Evolutionary conservation across 2,888 invertebrate species (phyloP).

Genomic region (Digitonthophagus gazella): DNA sequence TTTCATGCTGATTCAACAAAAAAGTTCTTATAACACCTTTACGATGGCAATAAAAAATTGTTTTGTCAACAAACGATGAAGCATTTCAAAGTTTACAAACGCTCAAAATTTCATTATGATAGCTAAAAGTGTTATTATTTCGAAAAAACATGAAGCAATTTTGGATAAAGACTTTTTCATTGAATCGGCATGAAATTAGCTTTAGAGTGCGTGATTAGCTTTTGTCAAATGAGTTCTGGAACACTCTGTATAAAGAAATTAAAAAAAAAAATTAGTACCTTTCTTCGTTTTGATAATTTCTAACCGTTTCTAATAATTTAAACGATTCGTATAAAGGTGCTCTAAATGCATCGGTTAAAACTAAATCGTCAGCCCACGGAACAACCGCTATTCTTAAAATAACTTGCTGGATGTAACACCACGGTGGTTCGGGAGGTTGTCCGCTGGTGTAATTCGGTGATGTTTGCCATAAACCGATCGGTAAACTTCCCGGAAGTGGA

Average conservation of each 20-base stretch:
- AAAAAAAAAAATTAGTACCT: constrained; percentile 55
- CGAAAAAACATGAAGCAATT: too few relatives aligned
- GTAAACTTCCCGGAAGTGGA: constrained; percentile 87
- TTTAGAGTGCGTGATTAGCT: too few relatives aligned
- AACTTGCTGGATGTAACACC: constrained; percentile 75
- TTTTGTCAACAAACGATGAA: too few relatives aligned
- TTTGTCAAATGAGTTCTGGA: too few relatives aligned
- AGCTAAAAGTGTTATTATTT: constrained; percentile 18
- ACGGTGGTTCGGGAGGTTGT: constrained; percentile 52
- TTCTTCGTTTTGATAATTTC: constrained; percentile 75
- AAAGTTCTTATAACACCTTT: too few relatives aligned
- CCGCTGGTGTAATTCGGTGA: constrained; percentile 50
- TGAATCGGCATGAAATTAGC: too few relatives aligned
- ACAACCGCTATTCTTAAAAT: constrained; percentile 70
- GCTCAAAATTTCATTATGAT: too few relatives aligned
- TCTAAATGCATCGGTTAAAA: constrained; percentile 86
- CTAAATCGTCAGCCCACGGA: constrained; percentile 82
- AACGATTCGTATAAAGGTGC: constrained; percentile 89
- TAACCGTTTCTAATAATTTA: constrained; percentile 78
- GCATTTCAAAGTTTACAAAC: too few relatives aligned
- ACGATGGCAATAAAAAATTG: not conserved
- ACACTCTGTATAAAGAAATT: too few relatives aligned
- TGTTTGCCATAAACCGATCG: constrained; percentile 66
- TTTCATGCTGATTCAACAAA: too few relatives aligned
- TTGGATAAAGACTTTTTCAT: too few relatives aligned